These are phyloP conservation scores for Scaptomyza tumidula DNA, from an alignment of 2,888 invertebrate species.

Conservation along the genomic window DNA sequence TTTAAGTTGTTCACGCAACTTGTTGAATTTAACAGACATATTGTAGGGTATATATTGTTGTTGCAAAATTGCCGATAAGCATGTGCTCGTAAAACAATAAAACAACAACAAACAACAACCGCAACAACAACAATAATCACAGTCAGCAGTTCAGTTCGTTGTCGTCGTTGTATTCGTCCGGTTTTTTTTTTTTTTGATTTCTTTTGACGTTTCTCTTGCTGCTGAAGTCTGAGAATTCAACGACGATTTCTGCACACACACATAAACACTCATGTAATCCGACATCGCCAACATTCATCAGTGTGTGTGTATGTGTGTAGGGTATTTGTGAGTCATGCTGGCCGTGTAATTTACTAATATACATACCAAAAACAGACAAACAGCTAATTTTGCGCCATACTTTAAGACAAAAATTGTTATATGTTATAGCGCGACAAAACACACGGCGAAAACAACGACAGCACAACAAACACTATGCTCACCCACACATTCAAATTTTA, in stretches of 20 bases:
- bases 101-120: slow-evolving; percentile 36
- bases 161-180: slow-evolving; percentile 67
- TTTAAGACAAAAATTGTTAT: slow-evolving; percentile 25
- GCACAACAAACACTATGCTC: slow-evolving; percentile 23
- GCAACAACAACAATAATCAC: slow-evolving; percentile 35
- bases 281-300: neutral
- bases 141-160: slow-evolving; percentile 62
- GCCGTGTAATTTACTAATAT: slow-evolving; percentile 12
- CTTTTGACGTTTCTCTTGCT: slow-evolving; percentile 61
- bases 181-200: slow-evolving; percentile 60
- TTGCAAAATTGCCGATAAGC: slow-evolving; percentile 50
- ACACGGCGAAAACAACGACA: slow-evolving; percentile 21
- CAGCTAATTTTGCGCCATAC: slow-evolving; percentile 27
- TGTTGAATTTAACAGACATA: slow-evolving; percentile 27
- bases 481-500: slow-evolving; percentile 30
- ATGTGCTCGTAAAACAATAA: slow-evolving; percentile 51
- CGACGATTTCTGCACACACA: slow-evolving; percentile 34
- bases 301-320: slow-evolving; percentile 19
- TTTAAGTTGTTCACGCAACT: slow-evolving; percentile 4
- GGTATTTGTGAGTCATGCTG: slow-evolving; percentile 40
- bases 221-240: slow-evolving; percentile 38
- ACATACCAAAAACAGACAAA: slow-evolving; percentile 16
- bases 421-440: slow-evolving; percentile 37
- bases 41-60: slow-evolving; percentile 43
- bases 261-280: slow-evolving; percentile 15